Base-by-base conservation (phyloP, 64 coral and sea anemone genomes). In the Stichodactyla helianthus region DNA sequence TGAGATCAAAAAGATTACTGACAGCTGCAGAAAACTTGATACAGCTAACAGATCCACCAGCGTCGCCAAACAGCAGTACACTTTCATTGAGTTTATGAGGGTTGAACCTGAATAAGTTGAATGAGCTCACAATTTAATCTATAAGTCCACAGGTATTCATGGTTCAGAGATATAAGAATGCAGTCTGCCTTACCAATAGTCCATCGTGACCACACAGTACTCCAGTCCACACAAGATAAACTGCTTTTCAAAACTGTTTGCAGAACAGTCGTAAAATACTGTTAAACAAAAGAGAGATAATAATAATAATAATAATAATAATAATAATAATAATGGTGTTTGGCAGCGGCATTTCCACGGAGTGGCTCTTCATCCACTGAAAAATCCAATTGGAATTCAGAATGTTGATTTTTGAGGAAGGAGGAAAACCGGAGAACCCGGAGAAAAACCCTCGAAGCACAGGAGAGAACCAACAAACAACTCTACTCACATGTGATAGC, bases 211-310 rank as follows among this genome's bases (percentile, higher is more conserved):
- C 16, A 92, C 93, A n/a, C 92, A 94, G 82, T 98, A 86, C 16
- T 94, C 89, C 79, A 98, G 67, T 50, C 96, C 93, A 86, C 84
- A 98, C 52, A 98, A 60, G 26, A 98, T 87, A 44, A 94, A 94
- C 26, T 94, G 96, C 57, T 94, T 98, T 61, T 98, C 96, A 54
- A 98, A 94, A 59, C 93, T 94, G 64, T 94, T 98, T 16, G 96
- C 96, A 26, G 96, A 92, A 67, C 93, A 94, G 88, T 98, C 96
- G 83, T 98, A 98, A 87, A 98, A 98, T 62, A 93, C 96, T 95
- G 52, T 17, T 68, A 52, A 31, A 20, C n/a, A 87, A 87, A 82
- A 61, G 0, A 52, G 17, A 55, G 51, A 54, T 5, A n/a, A 59
- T 6, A 52, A 57, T 7, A 31, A 19, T 57, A 57, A n/a, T n/a